Conservation (phyloP, 2,113 vertebrate genomes). For the Rhinolophus ferrumequinum region DNA sequence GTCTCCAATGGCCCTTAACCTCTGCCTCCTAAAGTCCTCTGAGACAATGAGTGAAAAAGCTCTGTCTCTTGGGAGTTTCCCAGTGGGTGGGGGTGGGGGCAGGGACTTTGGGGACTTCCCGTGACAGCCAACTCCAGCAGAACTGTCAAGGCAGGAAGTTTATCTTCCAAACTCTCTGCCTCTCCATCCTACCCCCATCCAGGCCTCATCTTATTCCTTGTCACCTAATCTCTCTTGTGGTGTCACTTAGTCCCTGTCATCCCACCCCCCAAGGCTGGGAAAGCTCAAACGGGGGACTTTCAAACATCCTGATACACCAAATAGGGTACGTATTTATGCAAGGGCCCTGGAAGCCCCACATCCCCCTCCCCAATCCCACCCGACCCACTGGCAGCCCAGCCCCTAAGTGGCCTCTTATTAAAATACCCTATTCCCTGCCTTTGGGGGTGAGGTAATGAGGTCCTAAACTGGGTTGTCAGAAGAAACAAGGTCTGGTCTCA, state of each 20-base stretch:
- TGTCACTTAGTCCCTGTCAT: background rate
- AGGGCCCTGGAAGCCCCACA: background rate
- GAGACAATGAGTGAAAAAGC: background rate
- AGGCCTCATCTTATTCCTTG: background rate
- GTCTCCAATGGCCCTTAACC: background rate
- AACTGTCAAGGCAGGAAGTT: background rate
- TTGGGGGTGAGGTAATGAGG: background rate
- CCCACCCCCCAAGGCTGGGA: background rate
- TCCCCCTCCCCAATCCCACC: background rate
- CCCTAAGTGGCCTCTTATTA: background rate
- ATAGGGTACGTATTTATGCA: background rate
- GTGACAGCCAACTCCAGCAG: background rate
- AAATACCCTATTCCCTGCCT: background rate
- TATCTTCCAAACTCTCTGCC: background rate
- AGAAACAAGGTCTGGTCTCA: background rate
- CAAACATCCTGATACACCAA: background rate
- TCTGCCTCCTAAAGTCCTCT: background rate
- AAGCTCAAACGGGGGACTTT: background rate
- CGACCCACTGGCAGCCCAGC: background rate
- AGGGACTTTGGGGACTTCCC: background rate
- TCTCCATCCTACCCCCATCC: background rate
- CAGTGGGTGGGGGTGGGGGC: background rate
- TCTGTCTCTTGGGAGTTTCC: background rate
- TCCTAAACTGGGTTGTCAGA: background rate
- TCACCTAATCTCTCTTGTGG: background rate